Evolutionary conservation across 2,113 vertebrate species (phyloP), one percentile per base, ranked within the genome.

Genomic region (Coryphaenoides rupestris): DNA sequence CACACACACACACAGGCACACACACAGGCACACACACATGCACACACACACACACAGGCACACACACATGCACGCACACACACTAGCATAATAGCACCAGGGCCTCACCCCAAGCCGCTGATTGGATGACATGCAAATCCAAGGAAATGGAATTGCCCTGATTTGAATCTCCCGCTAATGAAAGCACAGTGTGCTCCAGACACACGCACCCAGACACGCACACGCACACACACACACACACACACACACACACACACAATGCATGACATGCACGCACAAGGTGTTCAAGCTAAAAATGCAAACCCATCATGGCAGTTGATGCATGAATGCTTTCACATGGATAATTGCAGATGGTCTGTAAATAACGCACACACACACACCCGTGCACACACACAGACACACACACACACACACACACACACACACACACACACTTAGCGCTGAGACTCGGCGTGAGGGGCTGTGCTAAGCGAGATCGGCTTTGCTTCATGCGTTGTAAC

Each of bases 251-350:
- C 26, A 28, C 26, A 33, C 28, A 33, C 28, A 33, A 62, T 22
- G 14, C 45, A 68, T 14, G 15, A 12, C 9, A 23, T 15, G 13
- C 12, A 33, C 49, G 33, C 23, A 28, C 3, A 71, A 83, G 73
- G 77, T 83, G 75, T 62, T 69, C 70, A 78, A 74, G 81, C 62
- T 69, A 7, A 60, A 59, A 78, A 61, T 82, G 79, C 73, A 75
- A 19, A 68, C 62, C 66, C 62, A 63, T 21, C 13, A 67, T 52
- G 23, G 59, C 49, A 72, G 56, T 63, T 13, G 4, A 54, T 55
- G 70, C 73, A 60, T 50, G 53, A 59, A 59, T 62, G 50, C 68
- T 65, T 53, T 58, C 55, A 56, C 14, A 69, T 45, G 72, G 24
- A 50, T 12, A 56, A 24, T 47, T 61, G 62, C 55, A 58, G 65